Evolutionary conservation across 2,888 invertebrate genomes (phyloP), one percentile per base, ranked within the genome.

Genomic region (Lithophane socia): DNA sequence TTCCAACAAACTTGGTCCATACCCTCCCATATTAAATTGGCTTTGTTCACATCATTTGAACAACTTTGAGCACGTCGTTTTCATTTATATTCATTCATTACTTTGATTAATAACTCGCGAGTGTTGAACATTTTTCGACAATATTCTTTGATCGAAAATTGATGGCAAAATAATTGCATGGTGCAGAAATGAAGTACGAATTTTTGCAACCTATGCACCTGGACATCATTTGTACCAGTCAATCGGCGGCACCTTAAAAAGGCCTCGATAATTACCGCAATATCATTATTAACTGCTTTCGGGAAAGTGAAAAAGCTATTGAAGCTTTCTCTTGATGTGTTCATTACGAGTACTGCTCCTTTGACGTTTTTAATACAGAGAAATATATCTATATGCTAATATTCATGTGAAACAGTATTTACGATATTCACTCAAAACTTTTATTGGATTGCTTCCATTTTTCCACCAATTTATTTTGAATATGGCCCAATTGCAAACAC

Each of bases 111-210:
- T 86, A 79, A 78, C 84, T 29, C 9, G 24, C 63, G 75, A 78
- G 82, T 79, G 77, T 76, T 82, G 75, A 77, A 86, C 85, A 83
- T 75, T 85, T 88, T 89, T 90, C 87, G 88, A 88, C 89, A 86
- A 84, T 83, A 85, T 88, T 86, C 83, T 91, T 90, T 91, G 92
- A 92, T 93, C 90, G 92, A 92, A 92, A 92, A 93, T 93, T 94
- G 92, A 94, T 94, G 92, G 89, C 74, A 73, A 90, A 91, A 93
- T 94, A 94, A 94, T 94, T 94, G 92, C 89, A 89, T 78, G 87
- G 87, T 87, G 83, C 82, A 83, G 87, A 85, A 90, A 89, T 88
- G 87, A 86, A 87, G 83, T 77, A 83, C 83, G 86, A 89, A 88
- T 89, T 90, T 89, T 88, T 86, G 89, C 90, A 91, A 93, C 92